Conservation (phyloP, 2,113 vertebrate species). For the Tylochromis polylepis region DNA sequence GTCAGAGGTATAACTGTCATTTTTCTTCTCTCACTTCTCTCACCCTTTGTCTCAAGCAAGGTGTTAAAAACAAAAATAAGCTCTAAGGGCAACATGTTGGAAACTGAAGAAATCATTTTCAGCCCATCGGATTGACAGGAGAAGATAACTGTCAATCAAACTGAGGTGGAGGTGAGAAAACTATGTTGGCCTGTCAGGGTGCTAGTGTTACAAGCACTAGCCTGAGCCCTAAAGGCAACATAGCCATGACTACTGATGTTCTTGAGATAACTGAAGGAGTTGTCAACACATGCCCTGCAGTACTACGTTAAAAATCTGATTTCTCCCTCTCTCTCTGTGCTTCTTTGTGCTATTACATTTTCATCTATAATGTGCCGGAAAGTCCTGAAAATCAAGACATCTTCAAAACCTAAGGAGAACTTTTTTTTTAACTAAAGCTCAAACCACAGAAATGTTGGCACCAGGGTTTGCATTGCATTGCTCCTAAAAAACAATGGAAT, state of each 20-base stretch:
- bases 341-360: background rate
- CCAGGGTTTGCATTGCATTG: background rate
- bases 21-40: conserved; percentile 32
- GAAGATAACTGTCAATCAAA: conserved; percentile 43
- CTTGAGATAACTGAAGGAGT: conserved; percentile 14
- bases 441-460: conserved; percentile 2
- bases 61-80: conserved; percentile 43
- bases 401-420: background rate
- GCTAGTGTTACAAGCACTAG: conserved; percentile 43
- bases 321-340: background rate
- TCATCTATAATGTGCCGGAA: conserved; percentile 4
- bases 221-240: conserved; percentile 46
- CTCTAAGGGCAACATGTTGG: conserved; percentile 2
- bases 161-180: conserved; percentile 36
- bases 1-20: background rate
- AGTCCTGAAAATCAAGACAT: conserved; percentile 20
- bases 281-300: conserved; percentile 51
- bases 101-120: conserved; percentile 66
- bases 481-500: background rate
- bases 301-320: background rate
- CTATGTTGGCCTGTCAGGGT: conserved; percentile 21
- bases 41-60: conserved; percentile 29
- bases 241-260: conserved; percentile 23
- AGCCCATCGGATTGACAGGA: conserved; percentile 23
- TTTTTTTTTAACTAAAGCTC: background rate